These are phyloP conservation scores for Entelurus aequoreus DNA, from an alignment of 2,113 vertebrate genomes.

Conservation along the genomic window DNA sequence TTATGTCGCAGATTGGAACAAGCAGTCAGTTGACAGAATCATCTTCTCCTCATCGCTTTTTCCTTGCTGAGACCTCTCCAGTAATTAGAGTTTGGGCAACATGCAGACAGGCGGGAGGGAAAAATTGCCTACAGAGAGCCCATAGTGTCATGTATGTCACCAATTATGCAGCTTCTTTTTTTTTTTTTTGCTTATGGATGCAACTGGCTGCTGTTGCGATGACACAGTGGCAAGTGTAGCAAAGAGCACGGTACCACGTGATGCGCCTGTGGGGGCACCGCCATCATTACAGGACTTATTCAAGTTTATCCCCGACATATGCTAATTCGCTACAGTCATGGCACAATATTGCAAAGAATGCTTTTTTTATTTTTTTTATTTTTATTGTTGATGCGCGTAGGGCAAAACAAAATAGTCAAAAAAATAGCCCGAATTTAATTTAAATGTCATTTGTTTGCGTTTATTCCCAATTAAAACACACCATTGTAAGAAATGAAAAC, in stretches of 20 bases:
- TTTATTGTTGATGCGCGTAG: not conserved
- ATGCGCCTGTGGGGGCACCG: slow-evolving; percentile 33
- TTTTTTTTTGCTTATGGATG: slow-evolving; percentile 70
- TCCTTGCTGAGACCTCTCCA: slow-evolving; percentile 63
- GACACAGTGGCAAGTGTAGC: slow-evolving; percentile 26
- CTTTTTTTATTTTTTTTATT: slow-evolving; percentile 11
- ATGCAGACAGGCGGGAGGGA: slow-evolving; percentile 55
- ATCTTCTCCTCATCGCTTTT: slow-evolving; percentile 54
- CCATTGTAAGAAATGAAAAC: too few species aligned
- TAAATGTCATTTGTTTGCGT: too few species aligned
- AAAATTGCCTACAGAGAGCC: slow-evolving; percentile 69
- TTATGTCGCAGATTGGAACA: slow-evolving; percentile 62
- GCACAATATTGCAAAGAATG: slow-evolving; percentile 43
- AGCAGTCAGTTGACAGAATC: slow-evolving; percentile 71
- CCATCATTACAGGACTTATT: slow-evolving; percentile 60
- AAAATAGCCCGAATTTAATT: too few species aligned
- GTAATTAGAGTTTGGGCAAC: slow-evolving; percentile 76
- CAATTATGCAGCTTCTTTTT: slow-evolving; percentile 77
- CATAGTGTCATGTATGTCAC: slow-evolving; percentile 67
- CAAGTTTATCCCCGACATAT: slow-evolving; percentile 63
- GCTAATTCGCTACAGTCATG: slow-evolving; percentile 54
- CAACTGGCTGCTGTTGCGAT: slow-evolving; percentile 61
- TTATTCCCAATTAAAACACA: too few species aligned
- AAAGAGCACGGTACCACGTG: slow-evolving; percentile 23
- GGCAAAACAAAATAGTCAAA: too few species aligned